These are phyloP conservation scores for Tenodera sinensis DNA, from an alignment of 2,888 invertebrate species.

Conservation along the genomic window DNA sequence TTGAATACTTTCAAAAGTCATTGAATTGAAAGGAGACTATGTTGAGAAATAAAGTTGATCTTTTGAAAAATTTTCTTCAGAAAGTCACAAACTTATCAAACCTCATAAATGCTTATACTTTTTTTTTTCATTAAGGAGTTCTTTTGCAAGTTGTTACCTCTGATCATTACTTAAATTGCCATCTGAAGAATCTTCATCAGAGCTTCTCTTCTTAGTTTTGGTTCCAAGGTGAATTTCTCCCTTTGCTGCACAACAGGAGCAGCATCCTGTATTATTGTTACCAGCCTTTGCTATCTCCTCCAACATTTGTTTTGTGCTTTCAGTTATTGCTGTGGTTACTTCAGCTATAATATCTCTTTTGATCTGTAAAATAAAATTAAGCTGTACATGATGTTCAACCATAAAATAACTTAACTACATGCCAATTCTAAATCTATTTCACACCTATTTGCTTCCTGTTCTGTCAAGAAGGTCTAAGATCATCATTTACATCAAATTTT, in stretches of 20 bases:
- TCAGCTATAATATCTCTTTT: constrained; percentile 37
- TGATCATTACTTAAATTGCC: constrained; percentile 23
- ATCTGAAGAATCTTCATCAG: constrained; percentile 31
- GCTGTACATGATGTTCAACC: too few species aligned
- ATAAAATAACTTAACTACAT: too few species aligned
- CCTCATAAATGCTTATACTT: background rate
- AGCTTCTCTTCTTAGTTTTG: constrained; percentile 27
- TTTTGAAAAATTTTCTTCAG: too few species aligned
- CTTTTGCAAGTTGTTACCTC: constrained; percentile 8
- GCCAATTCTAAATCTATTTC: too few species aligned
- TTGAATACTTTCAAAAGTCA: too few species aligned
- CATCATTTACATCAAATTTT: too few species aligned
- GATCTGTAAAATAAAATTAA: constrained; percentile 33
- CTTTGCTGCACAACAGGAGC: constrained; percentile 15
- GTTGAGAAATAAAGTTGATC: too few species aligned
- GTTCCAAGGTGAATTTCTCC: background rate
- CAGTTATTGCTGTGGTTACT: constrained; percentile 33
- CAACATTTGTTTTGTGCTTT: constrained; percentile 28
- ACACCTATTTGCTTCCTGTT: too few species aligned
- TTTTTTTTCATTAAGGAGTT: background rate
- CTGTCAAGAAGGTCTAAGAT: too few species aligned
- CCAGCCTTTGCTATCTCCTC: constrained; percentile 3
- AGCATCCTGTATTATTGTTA: background rate
- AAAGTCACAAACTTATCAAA: too few species aligned
- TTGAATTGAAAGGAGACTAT: too few species aligned